Evolutionary conservation across 2,113 vertebrate species (phyloP).

Genomic region (Halichoerus grypus): DNA sequence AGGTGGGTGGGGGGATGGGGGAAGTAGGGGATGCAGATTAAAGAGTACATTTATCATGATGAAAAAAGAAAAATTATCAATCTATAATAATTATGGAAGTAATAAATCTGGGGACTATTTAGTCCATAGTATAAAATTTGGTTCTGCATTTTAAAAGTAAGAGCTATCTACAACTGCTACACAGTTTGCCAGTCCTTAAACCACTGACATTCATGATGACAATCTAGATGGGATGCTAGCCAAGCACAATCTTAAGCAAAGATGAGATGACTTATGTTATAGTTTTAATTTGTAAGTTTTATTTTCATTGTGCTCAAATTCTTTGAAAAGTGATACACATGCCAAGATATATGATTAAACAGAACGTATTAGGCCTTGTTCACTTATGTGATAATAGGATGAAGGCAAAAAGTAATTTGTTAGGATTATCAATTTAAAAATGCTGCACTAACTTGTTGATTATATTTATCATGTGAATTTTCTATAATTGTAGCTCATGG

Average conservation of each 20-base stretch:
- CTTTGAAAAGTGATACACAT: not conserved
- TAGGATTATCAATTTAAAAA: not conserved
- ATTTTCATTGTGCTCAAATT: not conserved
- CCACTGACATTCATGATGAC: fast-evolving
- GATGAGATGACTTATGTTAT: not conserved
- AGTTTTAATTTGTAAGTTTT: not conserved
- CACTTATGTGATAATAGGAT: not conserved
- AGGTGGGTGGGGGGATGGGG: not conserved
- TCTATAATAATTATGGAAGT: not conserved
- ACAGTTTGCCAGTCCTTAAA: not conserved
- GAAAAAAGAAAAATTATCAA: not conserved
- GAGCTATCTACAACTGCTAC: not conserved
- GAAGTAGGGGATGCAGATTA: not conserved
- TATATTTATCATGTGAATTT: not conserved
- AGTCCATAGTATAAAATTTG: not conserved
- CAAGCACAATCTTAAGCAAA: not conserved
- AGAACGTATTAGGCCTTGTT: not conserved
- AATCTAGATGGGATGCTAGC: not conserved
- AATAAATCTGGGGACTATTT: not conserved
- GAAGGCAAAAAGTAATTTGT: slow-evolving; percentile 23
- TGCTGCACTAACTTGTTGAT: not conserved
- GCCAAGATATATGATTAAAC: not conserved
- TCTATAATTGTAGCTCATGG: not conserved
- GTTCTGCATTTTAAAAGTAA: not conserved
- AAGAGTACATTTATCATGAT: not conserved